Evolutionary conservation across 2,113 vertebrate species (phyloP).

Genomic region (Loxodonta africana): DNA sequence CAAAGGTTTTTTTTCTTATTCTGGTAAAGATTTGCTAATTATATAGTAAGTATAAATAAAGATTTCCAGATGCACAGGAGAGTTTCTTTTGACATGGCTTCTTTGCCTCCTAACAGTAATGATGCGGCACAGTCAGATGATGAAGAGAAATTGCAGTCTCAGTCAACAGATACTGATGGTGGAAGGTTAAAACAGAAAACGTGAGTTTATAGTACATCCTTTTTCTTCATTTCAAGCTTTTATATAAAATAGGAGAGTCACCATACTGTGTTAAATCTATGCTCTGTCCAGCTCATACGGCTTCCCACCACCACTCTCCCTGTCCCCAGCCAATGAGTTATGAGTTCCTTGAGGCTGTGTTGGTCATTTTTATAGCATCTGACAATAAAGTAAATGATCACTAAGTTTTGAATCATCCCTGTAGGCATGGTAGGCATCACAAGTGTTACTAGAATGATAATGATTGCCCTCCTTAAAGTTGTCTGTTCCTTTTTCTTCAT

Average conservation of each 20-base stretch:
- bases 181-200: slow-evolving; percentile 99
- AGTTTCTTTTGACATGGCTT: slow-evolving; percentile 56
- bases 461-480: slow-evolving; percentile 37
- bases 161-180: slow-evolving; percentile 94
- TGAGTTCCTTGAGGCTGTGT: neutral
- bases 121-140: slow-evolving; percentile 98
- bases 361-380: slow-evolving; percentile 17
- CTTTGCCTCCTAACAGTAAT: slow-evolving; percentile 89
- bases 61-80: slow-evolving; percentile 3
- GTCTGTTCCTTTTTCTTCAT: slow-evolving; percentile 27
- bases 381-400: slow-evolving; percentile 29
- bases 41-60: slow-evolving; percentile 9
- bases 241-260: slow-evolving; percentile 10
- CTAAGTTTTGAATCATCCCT: slow-evolving; percentile 32
- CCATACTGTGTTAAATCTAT: slow-evolving; percentile 18
- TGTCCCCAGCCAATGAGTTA: neutral
- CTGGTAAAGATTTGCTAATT: slow-evolving; percentile 2
- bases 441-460: slow-evolving; percentile 51
- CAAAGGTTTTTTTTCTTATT: slow-evolving; percentile 5
- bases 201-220: slow-evolving; percentile 87
- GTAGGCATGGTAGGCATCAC: neutral
- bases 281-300: neutral
- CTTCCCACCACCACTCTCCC: neutral
- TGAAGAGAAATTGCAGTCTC: slow-evolving; percentile 95
- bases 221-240: slow-evolving; percentile 63